phyloP scores from a whole-genome alignment of 2,888 invertebrate species.

The Lymantria dispar region DNA sequence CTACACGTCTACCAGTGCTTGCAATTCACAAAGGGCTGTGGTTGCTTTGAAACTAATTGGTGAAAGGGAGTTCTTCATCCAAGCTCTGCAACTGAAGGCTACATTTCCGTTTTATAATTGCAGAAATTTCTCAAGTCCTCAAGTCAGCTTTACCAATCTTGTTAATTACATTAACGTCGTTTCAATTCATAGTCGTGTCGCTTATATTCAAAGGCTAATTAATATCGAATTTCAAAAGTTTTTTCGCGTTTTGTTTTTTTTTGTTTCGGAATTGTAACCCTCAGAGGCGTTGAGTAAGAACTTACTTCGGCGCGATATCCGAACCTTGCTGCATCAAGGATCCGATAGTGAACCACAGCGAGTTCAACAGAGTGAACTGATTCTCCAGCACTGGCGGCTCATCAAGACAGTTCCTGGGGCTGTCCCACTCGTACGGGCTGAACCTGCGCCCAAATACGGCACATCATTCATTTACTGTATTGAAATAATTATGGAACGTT shows the following conservation, averaged over 20 bases:
- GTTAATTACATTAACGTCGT: slow-evolving; percentile 12
- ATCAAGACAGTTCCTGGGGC: slow-evolving; percentile 92
- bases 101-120: slow-evolving; percentile 58
- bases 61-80: slow-evolving; percentile 64
- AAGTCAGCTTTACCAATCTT: slow-evolving; percentile 28
- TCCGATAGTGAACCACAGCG: slow-evolving; percentile 97
- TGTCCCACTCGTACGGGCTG: slow-evolving; percentile 97
- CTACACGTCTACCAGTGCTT: slow-evolving; percentile 68
- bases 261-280: slow-evolving; percentile 54
- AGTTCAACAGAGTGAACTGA: slow-evolving; percentile 94
- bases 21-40: slow-evolving; percentile 76
- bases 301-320: slow-evolving; percentile 95
- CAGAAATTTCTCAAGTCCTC: slow-evolving; percentile 27
- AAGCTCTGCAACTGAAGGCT: slow-evolving; percentile 64
- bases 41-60: slow-evolving; percentile 79
- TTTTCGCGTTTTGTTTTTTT: not conserved
- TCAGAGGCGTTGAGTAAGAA: slow-evolving; percentile 56
- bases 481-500: slow-evolving; percentile 13
- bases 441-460: slow-evolving; percentile 85
- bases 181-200: slow-evolving; percentile 6
- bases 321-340: slow-evolving; percentile 96
- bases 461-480: slow-evolving; percentile 46
- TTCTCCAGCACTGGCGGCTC: slow-evolving; percentile 94
- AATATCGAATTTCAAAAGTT: not conserved
- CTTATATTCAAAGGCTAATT: slow-evolving; percentile 6